Base-by-base conservation (phyloP, 2,113 vertebrate genomes). In the Cryptomyrus ogoouensis region DNA sequence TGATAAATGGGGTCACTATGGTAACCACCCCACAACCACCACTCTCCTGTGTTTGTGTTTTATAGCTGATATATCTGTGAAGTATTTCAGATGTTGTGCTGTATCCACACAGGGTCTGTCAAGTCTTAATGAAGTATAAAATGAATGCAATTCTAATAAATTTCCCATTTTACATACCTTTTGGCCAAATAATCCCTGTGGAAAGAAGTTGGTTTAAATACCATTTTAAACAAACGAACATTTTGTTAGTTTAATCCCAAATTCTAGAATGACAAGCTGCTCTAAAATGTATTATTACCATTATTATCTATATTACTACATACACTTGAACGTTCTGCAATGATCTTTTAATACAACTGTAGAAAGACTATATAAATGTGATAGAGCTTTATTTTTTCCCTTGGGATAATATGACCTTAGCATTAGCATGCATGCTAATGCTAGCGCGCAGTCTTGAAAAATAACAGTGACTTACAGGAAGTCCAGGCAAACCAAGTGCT, bases 101-200 rank as follows among this genome's bases (percentile, higher is more conserved):
- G 74, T 42, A 19, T 80, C 35, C 74, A 39, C 35, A 6, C 1
- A 39, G 17, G 13, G 15, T 35, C 74, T 80, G 74, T 39, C 70
- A 17, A 77, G 70, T 35, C 47, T 50, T 27, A 87, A 17, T 87
- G 24, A 87, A 50, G 9, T 35, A 52, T 35, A 27, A 35, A 31
- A 52, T 52, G 21, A 52, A 49, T 27, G 4, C 47, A 49, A 50
- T 15, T 86, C 46, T n/a, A 83, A 44, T 42, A 42, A 24, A 83
- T 4, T 44, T 21, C 7, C n/a, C 42, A 44, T 46, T 83, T 44
- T 58, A 91, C 95, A 92, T 92, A 97, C 97, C 92, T 96, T 97
- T 89, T 92, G 93, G 94, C 97, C 97, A 0, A 94, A 94, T 58
- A 93, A 90, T 52, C 97, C 96, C 97, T 97, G 91, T 77, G 90